Percentiles rank a stretch among this genome's conserved stretches.
Conservation (phyloP, 2,797 vertebrate genomes). For the Notoglanidium macrostoma region DNA sequence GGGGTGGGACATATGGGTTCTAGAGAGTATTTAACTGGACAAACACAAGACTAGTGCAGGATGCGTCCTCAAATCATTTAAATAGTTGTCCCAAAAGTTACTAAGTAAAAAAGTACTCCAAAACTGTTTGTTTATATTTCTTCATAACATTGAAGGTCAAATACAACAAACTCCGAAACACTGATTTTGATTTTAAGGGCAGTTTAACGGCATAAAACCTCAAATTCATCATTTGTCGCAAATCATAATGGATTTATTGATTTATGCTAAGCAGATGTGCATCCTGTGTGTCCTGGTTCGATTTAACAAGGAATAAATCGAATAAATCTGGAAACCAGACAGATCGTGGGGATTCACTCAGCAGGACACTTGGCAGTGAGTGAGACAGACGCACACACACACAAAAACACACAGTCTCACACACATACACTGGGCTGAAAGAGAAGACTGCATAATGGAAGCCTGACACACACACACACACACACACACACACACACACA, state of each 20-base stretch:
- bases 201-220: neutral
- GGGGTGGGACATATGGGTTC: neutral
- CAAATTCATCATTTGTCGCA: neutral
- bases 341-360: conserved; percentile 38
- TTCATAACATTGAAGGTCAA: neutral
- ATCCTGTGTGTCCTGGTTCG: neutral
- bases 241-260: neutral
- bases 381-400: neutral
- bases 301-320: conserved; percentile 12
- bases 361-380: conserved; percentile 29
- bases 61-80: neutral
- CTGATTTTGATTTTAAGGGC: neutral
- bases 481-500: conserved; percentile 19
- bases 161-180: no score
- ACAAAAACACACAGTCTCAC: neutral
- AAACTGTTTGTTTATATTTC: neutral
- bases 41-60: neutral
- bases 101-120: neutral
- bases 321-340: conserved; percentile 28
- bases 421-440: neutral
- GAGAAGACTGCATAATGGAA: conserved; percentile 1
- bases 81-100: neutral
- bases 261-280: neutral
- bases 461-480: neutral
- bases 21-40: neutral